Evolutionary conservation across 2,888 invertebrate species (phyloP), one percentile per base, ranked within the genome.

Genomic region (Eucriotettix oculatus): DNA sequence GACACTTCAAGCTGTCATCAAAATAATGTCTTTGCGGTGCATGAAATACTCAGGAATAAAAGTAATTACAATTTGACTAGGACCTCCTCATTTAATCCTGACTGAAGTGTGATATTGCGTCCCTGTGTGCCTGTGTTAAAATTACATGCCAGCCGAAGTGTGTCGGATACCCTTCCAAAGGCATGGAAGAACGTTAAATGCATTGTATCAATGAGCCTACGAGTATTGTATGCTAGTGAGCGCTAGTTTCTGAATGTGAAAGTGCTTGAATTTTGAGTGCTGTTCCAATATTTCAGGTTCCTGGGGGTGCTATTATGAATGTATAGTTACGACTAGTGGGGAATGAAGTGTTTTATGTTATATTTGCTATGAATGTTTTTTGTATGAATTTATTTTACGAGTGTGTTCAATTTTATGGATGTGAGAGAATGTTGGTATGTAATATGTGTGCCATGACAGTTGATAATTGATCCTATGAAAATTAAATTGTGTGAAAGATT

Each of bases 201-300:
- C 68, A 68, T 68, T 68, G 68, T 67, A 68, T 68, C 68, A 68
- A 68, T 68, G 68, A 64, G 57, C 58, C 42, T 54, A 63, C 57
- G 56, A 57, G 61, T 61, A 58, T 57, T 41, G 59, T 41, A 29
- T 61, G 59, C 53, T 40, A 57, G 60, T 54, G 56, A 56, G 48
- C 57, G 56, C 40, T 60, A 17, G 52, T 44, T 52, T 29, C 29
- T 29, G 29, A 29, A 29, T 29, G 29, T 29, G 29, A 29, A 29
- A 29, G 29, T 29, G 29, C 12, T 48, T 57, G 53, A 44, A 59
- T 17, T 42, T 42, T 16, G 17, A 17, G 12, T 43, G 53, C 17
- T 29, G 29, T 29, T 29, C 29, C 29, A 29, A 29, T 29, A 29
- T 29, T 29, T 29, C 29, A 29, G 29, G 29, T 29, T 29, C 29